These are phyloP conservation scores for Margaritifera margaritifera DNA, from an alignment of 2,888 invertebrate species.

Conservation along the genomic window DNA sequence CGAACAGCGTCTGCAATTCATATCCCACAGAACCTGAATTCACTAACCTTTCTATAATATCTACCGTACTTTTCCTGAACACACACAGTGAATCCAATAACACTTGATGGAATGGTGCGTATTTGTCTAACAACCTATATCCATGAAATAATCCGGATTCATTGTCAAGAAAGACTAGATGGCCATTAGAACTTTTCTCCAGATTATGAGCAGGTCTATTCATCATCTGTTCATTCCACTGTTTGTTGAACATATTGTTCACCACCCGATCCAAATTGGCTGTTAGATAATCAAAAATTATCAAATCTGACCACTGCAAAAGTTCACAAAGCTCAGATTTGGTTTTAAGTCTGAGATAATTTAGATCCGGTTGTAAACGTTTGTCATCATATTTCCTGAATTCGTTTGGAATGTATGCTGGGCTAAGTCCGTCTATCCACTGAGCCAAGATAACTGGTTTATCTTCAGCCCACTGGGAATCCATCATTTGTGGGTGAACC, in stretches of 20 bases:
- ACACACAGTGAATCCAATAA: constrained; percentile 86
- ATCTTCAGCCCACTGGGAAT: constrained; percentile 86
- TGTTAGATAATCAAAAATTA: constrained; percentile 91
- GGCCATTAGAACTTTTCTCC: constrained; percentile 80
- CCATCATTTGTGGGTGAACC: constrained; percentile 79
- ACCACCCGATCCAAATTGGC: constrained; percentile 91
- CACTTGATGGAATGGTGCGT: constrained; percentile 85
- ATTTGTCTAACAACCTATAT: constrained; percentile 87
- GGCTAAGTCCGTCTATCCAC: constrained; percentile 81
- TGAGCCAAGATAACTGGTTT: constrained; percentile 82
- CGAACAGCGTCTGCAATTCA: constrained; percentile 80
- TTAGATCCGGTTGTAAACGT: too few species aligned
- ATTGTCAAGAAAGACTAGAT: constrained; percentile 84
- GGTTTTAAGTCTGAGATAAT: too few species aligned
- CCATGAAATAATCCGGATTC: constrained; percentile 83
- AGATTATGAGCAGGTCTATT: constrained; percentile 90
- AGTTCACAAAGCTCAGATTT: constrained; percentile 56
- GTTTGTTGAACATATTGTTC: constrained; percentile 90
- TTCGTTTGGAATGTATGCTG: constrained; percentile 84
- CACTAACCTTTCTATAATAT: constrained; percentile 79
- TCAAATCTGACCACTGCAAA: constrained; percentile 91
- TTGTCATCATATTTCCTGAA: constrained; percentile 78
- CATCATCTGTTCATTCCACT: constrained; percentile 93
- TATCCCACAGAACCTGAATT: constrained; percentile 78
- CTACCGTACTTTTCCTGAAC: constrained; percentile 83